phyloP scores from a whole-genome alignment of 2,888 invertebrate species.

The Sphaeridia pumilis region DNA sequence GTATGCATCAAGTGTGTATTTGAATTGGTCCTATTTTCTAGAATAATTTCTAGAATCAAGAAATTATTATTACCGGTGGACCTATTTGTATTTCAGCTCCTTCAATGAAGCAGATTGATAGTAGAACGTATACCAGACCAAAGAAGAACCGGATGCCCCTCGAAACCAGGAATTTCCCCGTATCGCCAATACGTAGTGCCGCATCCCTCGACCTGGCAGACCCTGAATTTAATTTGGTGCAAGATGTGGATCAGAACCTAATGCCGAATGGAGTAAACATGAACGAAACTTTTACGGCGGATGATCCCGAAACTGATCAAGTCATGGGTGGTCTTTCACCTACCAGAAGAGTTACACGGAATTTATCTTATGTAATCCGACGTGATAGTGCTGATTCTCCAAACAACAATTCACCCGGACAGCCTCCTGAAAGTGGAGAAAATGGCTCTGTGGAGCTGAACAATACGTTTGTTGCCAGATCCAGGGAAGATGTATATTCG shows the following conservation, averaged over 20 bases:
- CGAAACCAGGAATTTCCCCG: slow-evolving; percentile 7
- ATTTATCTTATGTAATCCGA: slow-evolving; percentile 27
- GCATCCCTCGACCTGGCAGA: not conserved
- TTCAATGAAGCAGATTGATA: slow-evolving; percentile 20
- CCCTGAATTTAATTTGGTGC: not conserved
- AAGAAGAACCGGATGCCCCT: slow-evolving; percentile 24
- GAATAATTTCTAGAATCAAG: no score
- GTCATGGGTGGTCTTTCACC: slow-evolving; percentile 4
- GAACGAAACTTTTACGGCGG: slow-evolving; percentile 25
- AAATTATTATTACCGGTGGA: no score
- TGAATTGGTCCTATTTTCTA: no score
- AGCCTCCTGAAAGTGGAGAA: slow-evolving; percentile 7
- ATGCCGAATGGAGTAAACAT: slow-evolving; percentile 16
- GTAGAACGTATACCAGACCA: slow-evolving; percentile 27
- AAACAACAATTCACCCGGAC: slow-evolving; percentile 19
- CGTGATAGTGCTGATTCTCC: slow-evolving; percentile 25
- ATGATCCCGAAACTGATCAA: slow-evolving; percentile 5
- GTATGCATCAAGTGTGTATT: slow-evolving; percentile 12
- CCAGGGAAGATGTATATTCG: slow-evolving; percentile 13
- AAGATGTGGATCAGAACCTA: slow-evolving; percentile 8
- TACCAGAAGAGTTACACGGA: slow-evolving; percentile 22
- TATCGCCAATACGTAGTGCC: slow-evolving; percentile 14
- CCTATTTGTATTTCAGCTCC: slow-evolving; percentile 8
- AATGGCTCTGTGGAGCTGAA: slow-evolving; percentile 6
- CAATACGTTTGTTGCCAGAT: slow-evolving; percentile 9